Base-by-base conservation (phyloP, 1,140 invertebrate species). In the Lepidurus packardi region DNA sequence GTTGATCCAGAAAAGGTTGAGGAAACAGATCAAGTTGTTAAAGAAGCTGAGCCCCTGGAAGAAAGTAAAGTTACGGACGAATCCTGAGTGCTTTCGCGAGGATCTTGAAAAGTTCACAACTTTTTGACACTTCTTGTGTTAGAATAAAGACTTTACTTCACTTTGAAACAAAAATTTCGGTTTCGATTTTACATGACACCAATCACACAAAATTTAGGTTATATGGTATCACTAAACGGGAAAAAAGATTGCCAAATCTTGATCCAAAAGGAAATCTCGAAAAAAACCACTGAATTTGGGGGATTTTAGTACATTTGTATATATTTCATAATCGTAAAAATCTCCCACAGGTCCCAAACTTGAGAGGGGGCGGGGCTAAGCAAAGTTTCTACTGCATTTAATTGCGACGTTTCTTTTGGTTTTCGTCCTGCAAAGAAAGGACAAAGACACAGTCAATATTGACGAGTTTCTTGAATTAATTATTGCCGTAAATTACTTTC, bases 401-500 rank as follows among this genome's bases (percentile, higher is more conserved):
- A 45, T 77, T 77, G 43, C 76, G 76, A 11, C 65, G 45, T 65
- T 77, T 77, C 10, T 41, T 77, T 44, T 77, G 76, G 21, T 77
- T 77, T 25, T 77, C 76, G 3, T 77, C 76, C 76, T 77, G 34
- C 1, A 65, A 47, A 42, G 10, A 1, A 75, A 24, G 34, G 7
- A 75, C 0, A 21, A 41, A 24, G 6, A 77, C 10, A 9, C 4
- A 44, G 21, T n/a, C 24, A 21, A 16, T 3, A 1, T 16, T 7
- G 43, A 34, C 6, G 42, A 75, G 7, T 9, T 41, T 42, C 9
- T 24, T 24, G 9, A 45, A 13, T n/a, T n/a, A 77, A 1, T 79
- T 43, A 11, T 41, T 44, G 10, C 0, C 2, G 34, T 34, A 79
- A 75, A 82, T 87, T 88, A 94, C 94, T 90, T 95, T 96, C 84